A percentile compares a stretch with the other conserved stretches of the same genome.
phyloP scores from a whole-genome alignment of 2,888 invertebrate species.

The Julus scandinavius region DNA sequence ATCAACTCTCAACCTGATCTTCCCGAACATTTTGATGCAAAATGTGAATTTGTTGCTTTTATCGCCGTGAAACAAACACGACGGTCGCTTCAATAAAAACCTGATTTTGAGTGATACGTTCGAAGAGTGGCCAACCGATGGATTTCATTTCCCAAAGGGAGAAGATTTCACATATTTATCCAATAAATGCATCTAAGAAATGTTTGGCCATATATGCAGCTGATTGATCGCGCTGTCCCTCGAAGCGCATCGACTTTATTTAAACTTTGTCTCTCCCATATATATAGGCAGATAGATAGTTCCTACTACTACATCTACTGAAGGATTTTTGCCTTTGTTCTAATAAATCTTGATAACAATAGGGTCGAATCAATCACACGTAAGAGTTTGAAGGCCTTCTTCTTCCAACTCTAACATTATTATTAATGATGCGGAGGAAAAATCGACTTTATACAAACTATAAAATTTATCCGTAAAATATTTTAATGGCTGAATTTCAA shows the following conservation, averaged over 20 bases:
- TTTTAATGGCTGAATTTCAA: background rate
- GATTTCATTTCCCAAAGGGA: background rate
- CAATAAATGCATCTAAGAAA: constrained; percentile 36
- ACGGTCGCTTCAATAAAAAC: background rate
- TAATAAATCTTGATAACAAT: constrained; percentile 46
- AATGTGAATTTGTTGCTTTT: background rate
- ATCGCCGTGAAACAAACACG: background rate
- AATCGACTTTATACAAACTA: background rate
- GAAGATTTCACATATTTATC: constrained; percentile 37
- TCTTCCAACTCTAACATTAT: background rate
- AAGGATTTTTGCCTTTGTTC: constrained; percentile 37
- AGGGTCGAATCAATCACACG: constrained; percentile 32
- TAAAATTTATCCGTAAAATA: constrained; percentile 31
- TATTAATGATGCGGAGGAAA: background rate
- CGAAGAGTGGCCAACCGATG: background rate
- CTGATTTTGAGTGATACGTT: background rate
- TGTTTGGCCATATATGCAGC: background rate
- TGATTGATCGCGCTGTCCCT: constrained; percentile 15
- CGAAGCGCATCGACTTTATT: constrained; percentile 3
- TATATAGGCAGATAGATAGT: no score
- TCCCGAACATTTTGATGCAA: no score
- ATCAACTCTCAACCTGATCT: no score
- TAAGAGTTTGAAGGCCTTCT: background rate
- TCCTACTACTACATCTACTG: background rate
- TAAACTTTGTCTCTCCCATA: background rate